phyloP scores from a whole-genome alignment of 1,140 invertebrate genomes.

The Calliphora vicina region DNA sequence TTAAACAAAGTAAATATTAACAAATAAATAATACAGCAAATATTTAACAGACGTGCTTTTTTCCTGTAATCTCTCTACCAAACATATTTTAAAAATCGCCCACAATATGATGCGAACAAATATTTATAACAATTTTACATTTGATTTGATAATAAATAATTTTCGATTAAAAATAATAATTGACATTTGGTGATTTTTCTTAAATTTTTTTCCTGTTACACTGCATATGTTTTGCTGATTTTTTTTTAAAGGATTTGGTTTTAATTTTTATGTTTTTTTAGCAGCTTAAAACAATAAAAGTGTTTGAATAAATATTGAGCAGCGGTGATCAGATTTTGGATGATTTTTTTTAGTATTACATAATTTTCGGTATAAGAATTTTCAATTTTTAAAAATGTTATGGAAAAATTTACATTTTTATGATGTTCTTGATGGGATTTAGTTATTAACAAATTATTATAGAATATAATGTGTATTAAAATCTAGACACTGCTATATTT shows the following conservation, averaged over 20 bases:
- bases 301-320: too few species aligned
- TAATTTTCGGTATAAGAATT: too few species aligned
- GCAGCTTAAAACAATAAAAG: too few species aligned
- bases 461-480: too few species aligned
- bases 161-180: slow-evolving; percentile 17
- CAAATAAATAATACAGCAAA: background rate
- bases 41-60: slow-evolving; percentile 13
- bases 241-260: background rate
- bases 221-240: background rate
- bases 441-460: too few species aligned
- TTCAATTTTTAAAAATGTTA: too few species aligned
- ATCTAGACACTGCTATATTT: background rate
- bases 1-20: background rate
- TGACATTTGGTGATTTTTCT: background rate
- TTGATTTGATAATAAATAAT: slow-evolving; percentile 17
- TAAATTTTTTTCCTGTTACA: background rate
- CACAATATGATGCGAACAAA: background rate
- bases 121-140: slow-evolving; percentile 8
- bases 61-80: background rate
- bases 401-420: too few species aligned
- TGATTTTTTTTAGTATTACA: too few species aligned
- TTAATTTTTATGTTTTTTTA: too few species aligned
- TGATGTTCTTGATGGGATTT: too few species aligned
- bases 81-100: background rate
- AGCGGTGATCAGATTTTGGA: too few species aligned